These are phyloP conservation scores for Hyalella azteca DNA, from an alignment of 2,888 invertebrate genomes.

Conservation along the genomic window DNA sequence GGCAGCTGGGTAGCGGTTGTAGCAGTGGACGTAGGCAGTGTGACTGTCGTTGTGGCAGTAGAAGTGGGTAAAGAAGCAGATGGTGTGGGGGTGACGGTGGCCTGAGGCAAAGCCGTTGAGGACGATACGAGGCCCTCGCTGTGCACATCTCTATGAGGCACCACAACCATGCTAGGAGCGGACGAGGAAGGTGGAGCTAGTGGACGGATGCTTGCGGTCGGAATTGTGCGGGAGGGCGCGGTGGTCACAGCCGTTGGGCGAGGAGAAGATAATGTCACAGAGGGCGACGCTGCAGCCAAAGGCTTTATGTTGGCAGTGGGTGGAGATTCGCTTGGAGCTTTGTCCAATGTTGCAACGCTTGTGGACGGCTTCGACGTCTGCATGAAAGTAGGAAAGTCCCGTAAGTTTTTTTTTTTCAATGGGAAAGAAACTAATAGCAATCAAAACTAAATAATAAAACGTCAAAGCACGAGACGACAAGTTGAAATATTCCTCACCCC, in stretches of 20 bases:
- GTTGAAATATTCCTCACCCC: neutral
- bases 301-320: conserved; percentile 59
- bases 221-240: conserved; percentile 72
- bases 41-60: conserved; percentile 47
- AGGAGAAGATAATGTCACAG: conserved; percentile 50
- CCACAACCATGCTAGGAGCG: conserved; percentile 41
- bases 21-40: conserved; percentile 42
- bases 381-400: no score
- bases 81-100: conserved; percentile 58
- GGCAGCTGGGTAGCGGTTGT: conserved; percentile 48
- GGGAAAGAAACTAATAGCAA: no score
- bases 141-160: conserved; percentile 55
- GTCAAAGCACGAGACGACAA: no score
- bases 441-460: no score
- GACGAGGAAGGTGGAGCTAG: conserved; percentile 69
- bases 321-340: conserved; percentile 49
- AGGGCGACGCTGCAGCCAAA: conserved; percentile 51
- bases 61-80: conserved; percentile 52
- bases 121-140: conserved; percentile 56
- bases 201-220: conserved; percentile 89
- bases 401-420: no score
- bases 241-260: conserved; percentile 51
- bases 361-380: conserved; percentile 53
- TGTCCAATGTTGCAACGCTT: conserved; percentile 46
- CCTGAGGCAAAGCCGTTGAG: conserved; percentile 58